Conservation (phyloP, 2,113 vertebrate genomes). For the Xiphias gladius region DNA sequence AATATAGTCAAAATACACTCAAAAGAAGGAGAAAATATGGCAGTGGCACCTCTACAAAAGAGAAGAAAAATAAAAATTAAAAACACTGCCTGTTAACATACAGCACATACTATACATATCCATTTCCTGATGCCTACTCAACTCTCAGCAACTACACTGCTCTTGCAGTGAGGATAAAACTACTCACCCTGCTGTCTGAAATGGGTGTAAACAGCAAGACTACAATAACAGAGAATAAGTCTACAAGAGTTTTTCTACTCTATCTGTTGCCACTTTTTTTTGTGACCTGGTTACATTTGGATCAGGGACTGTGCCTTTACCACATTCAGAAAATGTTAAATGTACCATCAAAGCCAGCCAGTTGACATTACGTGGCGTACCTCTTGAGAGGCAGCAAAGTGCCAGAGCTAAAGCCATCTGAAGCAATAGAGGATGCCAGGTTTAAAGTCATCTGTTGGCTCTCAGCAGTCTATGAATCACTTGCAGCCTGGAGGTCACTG, state of each 20-base stretch:
- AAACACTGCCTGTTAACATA: too few relatives aligned
- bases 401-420: conserved; percentile 53
- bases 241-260: background rate
- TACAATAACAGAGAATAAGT: background rate
- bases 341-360: conserved; percentile 18
- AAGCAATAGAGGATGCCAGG: conserved; percentile 33
- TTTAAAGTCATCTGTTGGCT: conserved; percentile 55
- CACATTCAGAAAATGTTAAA: conserved; percentile 39
- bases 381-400: conserved; percentile 52
- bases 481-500: conserved; percentile 46
- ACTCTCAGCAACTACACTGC: background rate
- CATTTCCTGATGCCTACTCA: background rate
- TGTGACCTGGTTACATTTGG: background rate
- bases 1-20: background rate
- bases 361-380: conserved; percentile 47
- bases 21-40: background rate
- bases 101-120: background rate
- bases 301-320: background rate
- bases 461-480: conserved; percentile 62
- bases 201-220: conserved; percentile 10
- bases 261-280: background rate
- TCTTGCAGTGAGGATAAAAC: background rate
- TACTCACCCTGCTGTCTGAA: background rate
- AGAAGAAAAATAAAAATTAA: too few relatives aligned
- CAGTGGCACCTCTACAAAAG: background rate